Percentiles rank a stretch among this genome's conserved stretches.
Conservation (phyloP, 2,888 invertebrate genomes). For the Eudasyphora cyanicolor region DNA sequence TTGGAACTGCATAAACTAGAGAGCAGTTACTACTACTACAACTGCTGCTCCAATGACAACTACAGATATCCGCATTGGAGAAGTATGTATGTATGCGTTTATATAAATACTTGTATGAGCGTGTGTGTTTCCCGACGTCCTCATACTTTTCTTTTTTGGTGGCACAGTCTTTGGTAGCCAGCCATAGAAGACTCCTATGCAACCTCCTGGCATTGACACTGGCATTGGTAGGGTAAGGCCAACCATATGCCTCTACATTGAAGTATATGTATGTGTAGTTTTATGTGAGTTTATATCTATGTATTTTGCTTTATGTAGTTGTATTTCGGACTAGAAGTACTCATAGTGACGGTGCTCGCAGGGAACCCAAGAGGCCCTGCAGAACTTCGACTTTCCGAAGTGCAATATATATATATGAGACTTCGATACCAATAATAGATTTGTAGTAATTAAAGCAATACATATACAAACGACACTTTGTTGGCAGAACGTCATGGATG, state of each 20-base stretch:
- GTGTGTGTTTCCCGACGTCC: no score
- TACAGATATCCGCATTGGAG: neutral
- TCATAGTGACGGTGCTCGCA: neutral
- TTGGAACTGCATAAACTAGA: slow-evolving; percentile 38
- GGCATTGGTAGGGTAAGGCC: slow-evolving; percentile 63
- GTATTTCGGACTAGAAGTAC: neutral
- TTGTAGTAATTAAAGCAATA: no score
- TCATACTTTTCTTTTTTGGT: slow-evolving; percentile 32
- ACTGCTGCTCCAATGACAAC: neutral
- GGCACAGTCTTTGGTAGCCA: neutral
- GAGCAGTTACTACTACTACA: slow-evolving; percentile 13
- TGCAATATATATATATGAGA: no score
- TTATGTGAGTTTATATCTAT: neutral
- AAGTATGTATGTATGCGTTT: neutral
- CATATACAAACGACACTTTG: no score
- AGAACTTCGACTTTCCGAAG: slow-evolving; percentile 14
- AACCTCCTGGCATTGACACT: slow-evolving; percentile 68
- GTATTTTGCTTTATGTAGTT: neutral
- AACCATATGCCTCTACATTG: neutral
- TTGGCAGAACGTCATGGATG: no score
- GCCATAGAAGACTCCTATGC: slow-evolving; percentile 46
- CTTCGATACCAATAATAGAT: no score
- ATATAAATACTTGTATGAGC: no score
- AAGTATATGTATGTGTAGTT: neutral
- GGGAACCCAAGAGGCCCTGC: neutral